phyloP scores from a whole-genome alignment of 2,888 invertebrate species.

The Gasteruption jaculator region DNA sequence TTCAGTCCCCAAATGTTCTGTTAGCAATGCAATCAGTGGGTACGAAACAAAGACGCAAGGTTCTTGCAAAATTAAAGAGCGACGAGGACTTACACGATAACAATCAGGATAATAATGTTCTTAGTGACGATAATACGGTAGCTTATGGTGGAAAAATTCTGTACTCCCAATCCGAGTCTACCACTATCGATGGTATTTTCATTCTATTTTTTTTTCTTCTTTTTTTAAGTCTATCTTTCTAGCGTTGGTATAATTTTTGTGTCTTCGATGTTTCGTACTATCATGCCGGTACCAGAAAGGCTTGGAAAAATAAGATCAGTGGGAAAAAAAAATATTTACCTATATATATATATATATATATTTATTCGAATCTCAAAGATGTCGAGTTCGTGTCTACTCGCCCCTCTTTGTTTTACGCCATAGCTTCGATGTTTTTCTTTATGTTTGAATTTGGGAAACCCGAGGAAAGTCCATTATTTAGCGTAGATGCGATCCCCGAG shows the following conservation, averaged over 20 bases:
- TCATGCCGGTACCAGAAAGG: too few species aligned
- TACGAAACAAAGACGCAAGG: slow-evolving; percentile 49
- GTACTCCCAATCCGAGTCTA: slow-evolving; percentile 43
- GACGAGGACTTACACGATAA: slow-evolving; percentile 49
- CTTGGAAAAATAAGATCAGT: slow-evolving; percentile 47
- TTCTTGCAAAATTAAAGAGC: slow-evolving; percentile 48
- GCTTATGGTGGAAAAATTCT: slow-evolving; percentile 42
- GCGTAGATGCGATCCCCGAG: too few species aligned
- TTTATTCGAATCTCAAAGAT: slow-evolving; percentile 3
- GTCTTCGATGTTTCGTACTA: too few species aligned
- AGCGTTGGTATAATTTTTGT: neutral
- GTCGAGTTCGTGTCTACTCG: slow-evolving; percentile 27
- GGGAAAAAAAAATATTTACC: slow-evolving; percentile 19
- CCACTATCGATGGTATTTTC: slow-evolving; percentile 46
- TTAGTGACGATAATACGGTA: too few species aligned
- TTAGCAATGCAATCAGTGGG: slow-evolving; percentile 62
- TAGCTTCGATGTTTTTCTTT: too few species aligned
- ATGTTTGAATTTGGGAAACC: too few species aligned
- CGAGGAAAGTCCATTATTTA: too few species aligned
- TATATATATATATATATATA: slow-evolving; percentile 17
- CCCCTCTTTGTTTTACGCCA: slow-evolving; percentile 35
- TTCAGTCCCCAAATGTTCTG: slow-evolving; percentile 81
- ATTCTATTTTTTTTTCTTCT: slow-evolving; percentile 20
- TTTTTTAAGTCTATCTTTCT: slow-evolving; percentile 1
- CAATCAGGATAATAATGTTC: slow-evolving; percentile 42